Evolutionary conservation across 2,113 vertebrate species (phyloP).

Genomic region (Dunckerocampus dactyliophorus): DNA sequence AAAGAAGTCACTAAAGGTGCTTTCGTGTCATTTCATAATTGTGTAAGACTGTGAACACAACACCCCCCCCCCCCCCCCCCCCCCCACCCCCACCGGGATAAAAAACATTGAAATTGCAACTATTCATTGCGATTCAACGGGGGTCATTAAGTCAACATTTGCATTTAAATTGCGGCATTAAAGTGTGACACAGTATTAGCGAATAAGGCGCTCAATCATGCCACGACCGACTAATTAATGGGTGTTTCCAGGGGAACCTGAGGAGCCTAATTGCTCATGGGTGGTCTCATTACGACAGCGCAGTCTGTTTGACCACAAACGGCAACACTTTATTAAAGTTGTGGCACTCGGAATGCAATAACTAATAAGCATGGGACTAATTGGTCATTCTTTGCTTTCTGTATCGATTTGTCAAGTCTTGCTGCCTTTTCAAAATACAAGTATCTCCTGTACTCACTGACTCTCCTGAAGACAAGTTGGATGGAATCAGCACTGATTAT

Average conservation of each 20-base stretch:
- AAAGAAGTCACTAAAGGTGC: constrained; percentile 9
- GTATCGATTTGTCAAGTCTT: background rate
- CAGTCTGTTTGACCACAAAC: constrained; percentile 29
- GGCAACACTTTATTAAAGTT: constrained; percentile 2
- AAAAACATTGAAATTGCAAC: constrained; percentile 56
- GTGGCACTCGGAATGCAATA: background rate
- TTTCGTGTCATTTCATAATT: background rate
- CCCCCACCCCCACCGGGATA: constrained; percentile 11
- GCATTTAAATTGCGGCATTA: constrained; percentile 73
- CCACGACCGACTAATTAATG: constrained; percentile 60
- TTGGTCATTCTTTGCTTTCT: background rate
- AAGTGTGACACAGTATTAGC: constrained; percentile 53
- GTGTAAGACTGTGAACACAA: no score
- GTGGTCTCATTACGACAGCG: constrained; percentile 48
- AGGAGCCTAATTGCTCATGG: constrained; percentile 51
- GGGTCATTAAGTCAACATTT: constrained; percentile 67
- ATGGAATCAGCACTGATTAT: no score
- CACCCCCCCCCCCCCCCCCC: background rate
- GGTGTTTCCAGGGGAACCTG: constrained; percentile 54
- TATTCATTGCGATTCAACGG: constrained; percentile 51
- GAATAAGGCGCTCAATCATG: constrained; percentile 62
- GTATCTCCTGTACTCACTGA: background rate
- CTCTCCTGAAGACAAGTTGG: no score
- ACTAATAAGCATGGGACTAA: constrained; percentile 4
- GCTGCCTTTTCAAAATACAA: background rate